These are phyloP conservation scores for Sisyra nigra DNA, from an alignment of 2,888 invertebrate species.

Conservation along the genomic window DNA sequence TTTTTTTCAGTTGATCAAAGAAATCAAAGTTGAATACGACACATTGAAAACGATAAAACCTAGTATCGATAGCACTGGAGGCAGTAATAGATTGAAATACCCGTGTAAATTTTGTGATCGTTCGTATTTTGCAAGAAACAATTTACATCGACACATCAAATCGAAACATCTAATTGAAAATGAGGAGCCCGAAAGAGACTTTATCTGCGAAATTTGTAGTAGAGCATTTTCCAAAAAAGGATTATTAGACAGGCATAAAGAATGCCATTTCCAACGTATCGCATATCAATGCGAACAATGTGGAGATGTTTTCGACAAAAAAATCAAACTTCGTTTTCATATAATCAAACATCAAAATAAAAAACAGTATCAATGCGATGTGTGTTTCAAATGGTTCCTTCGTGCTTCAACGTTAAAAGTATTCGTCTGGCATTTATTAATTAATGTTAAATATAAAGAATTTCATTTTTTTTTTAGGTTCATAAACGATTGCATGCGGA, in stretches of 20 bases:
- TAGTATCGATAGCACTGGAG: too few relatives aligned
- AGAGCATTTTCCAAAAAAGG: slow-evolving; percentile 5
- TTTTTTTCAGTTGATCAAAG: background rate
- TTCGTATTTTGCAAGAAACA: slow-evolving; percentile 6
- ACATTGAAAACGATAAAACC: background rate
- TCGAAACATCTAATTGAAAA: slow-evolving; percentile 4
- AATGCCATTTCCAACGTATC: slow-evolving; percentile 8
- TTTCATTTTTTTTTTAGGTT: slow-evolving; percentile 1
- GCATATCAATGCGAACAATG: slow-evolving; percentile 10
- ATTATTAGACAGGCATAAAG: slow-evolving; percentile 9
- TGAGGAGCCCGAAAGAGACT: background rate
- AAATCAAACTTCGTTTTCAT: slow-evolving; percentile 8
- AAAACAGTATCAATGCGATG: slow-evolving; percentile 17
- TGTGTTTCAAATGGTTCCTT: slow-evolving; percentile 7
- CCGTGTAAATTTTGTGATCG: slow-evolving; percentile 5
- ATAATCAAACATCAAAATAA: slow-evolving; percentile 20
- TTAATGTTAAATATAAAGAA: background rate
- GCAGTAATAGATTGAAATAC: background rate
- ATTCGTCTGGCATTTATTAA: background rate
- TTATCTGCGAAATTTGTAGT: slow-evolving; percentile 6
- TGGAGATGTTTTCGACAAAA: slow-evolving; percentile 8
- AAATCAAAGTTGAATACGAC: background rate
- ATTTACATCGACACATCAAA: slow-evolving; percentile 5
- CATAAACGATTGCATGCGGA: slow-evolving; percentile 3
- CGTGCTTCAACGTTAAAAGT: slow-evolving; percentile 5